Evolutionary conservation across 2,113 vertebrate species (phyloP).

Genomic region (Pitta sordida): DNA sequence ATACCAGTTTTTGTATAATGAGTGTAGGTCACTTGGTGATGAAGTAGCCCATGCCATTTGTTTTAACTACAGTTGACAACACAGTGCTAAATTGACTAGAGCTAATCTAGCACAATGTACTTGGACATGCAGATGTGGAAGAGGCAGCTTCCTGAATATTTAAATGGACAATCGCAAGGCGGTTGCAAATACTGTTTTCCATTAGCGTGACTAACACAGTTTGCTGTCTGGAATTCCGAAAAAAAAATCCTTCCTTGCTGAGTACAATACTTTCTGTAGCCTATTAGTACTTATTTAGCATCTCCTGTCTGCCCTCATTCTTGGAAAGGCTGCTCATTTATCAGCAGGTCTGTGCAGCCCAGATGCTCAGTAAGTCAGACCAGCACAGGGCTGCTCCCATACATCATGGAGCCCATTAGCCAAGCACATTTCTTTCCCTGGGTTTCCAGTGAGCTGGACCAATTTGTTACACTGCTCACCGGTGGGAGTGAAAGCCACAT

Average conservation of each 20-base stretch:
- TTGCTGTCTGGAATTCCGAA: slow-evolving; percentile 33
- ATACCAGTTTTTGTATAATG: background rate
- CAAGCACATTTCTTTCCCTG: background rate
- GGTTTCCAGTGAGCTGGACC: background rate
- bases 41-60: slow-evolving; percentile 1
- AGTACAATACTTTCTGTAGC: slow-evolving; percentile 25
- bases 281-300: slow-evolving; percentile 25
- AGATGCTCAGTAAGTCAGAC: background rate
- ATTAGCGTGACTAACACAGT: slow-evolving; percentile 51
- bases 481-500: background rate
- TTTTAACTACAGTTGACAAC: background rate
- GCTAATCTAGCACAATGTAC: slow-evolving; percentile 36
- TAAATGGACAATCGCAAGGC: slow-evolving; percentile 28
- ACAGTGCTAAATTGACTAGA: slow-evolving; percentile 13
- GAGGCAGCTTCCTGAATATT: slow-evolving; percentile 57
- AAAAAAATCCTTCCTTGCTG: background rate
- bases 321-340: slow-evolving; percentile 35
- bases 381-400: background rate
- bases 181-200: slow-evolving; percentile 44
- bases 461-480: background rate
- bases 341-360: slow-evolving; percentile 30
- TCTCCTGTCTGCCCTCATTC: background rate
- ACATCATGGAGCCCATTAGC: slow-evolving; percentile 19
- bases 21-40: background rate
- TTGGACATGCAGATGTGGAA: background rate